phyloP scores from a whole-genome alignment of 2,888 invertebrate genomes.

The Podotricha telesiphe region DNA sequence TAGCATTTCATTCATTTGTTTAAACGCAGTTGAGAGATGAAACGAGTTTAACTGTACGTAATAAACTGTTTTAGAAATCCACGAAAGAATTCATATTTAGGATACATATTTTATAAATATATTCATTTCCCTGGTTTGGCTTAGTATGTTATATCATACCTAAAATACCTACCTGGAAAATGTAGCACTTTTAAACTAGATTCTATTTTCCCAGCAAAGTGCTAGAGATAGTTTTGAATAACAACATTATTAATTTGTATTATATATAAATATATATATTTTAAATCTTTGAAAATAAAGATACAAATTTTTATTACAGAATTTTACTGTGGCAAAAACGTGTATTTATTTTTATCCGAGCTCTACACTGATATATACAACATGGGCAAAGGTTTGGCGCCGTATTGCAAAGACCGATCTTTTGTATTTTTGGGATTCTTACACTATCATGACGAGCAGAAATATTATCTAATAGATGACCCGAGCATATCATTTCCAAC shows the following conservation, averaged over 20 bases:
- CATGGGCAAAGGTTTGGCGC: conserved; percentile 69
- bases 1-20: too few relatives aligned
- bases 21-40: too few relatives aligned
- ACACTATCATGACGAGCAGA: conserved; percentile 71
- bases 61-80: too few relatives aligned
- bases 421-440: conserved; percentile 76
- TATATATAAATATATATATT: too few relatives aligned
- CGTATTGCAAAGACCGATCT: conserved; percentile 72
- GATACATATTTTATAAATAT: too few relatives aligned
- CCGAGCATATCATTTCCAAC: conserved; percentile 73
- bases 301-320: conserved; percentile 63
- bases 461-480: conserved; percentile 73
- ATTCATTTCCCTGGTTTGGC: too few relatives aligned
- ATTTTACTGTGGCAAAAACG: conserved; percentile 76
- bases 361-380: conserved; percentile 75
- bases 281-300: too few relatives aligned
- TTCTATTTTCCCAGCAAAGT: background rate
- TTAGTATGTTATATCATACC: too few relatives aligned
- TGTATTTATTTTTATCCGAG: conserved; percentile 74
- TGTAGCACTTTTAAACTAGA: background rate
- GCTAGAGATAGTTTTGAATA: background rate
- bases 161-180: background rate
- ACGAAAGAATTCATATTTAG: too few relatives aligned
- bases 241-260: too few relatives aligned
- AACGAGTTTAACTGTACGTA: too few relatives aligned